Evolutionary conservation across 2,888 invertebrate genomes (phyloP), one percentile per base, ranked within the genome.

Genomic region (Drosophila villosipedis): DNA sequence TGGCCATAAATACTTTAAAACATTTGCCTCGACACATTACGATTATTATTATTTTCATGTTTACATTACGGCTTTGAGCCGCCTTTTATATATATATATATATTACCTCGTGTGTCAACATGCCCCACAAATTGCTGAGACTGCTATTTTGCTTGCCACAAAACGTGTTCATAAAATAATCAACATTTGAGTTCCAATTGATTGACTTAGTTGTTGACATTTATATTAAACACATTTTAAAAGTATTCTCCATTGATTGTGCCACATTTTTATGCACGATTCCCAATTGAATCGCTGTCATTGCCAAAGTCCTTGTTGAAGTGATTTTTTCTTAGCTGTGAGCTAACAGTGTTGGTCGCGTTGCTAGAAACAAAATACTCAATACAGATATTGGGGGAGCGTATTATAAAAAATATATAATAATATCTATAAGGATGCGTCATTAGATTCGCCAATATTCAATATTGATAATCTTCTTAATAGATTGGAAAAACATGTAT

Each of bases 1-100:
- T 90, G 62, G 33, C 72, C 84, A 85, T 90, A 71, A 80, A 80
- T 80, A 82, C 74, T 79, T 68, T 25, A 28, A 50, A 43, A 49
- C 55, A 28, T 35, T 59, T 47, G 22, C 12, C 5, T 12, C 28
- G 30, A n/a, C 41, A 55, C 62, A 63, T 67, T 58, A 50, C 52
- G 62, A 67, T 67, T 62, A 78, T 78, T 65, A 81, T 81, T 78
- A 80, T 62, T 63, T 63, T 60, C 60, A 63, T 78, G 64, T 81
- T 81, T 72, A 71, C 77, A 65, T 80, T 58, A 61, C 22, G 49
- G 58, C 60, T 70, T 81, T 66, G 25, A 12, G 54, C 25, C 35
- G 19, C 10, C 4, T 25, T 37, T 37, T 25, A 16, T 35, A 35
- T 22, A 72, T 72, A 30, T 30, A 30, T 76, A 72, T 72, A 30